Evolutionary conservation across 35 echinoderm and acorn worm genomes (phyloP), one percentile per base, ranked within the genome.

Genomic region (Patiria miniata): DNA sequence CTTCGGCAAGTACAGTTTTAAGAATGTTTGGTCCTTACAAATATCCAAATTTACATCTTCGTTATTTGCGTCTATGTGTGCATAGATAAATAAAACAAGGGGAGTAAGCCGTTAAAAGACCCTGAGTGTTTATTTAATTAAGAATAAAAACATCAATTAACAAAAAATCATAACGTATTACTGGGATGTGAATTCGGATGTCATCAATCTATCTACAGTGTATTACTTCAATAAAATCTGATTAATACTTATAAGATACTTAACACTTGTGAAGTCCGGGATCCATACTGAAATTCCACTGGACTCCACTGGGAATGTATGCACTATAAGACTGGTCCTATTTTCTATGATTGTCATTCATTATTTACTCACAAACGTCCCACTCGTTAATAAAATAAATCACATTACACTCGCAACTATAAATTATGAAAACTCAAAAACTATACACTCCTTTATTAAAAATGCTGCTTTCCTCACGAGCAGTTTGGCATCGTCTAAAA

Each of bases 351-450:
- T 73, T 73, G 65, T 36, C 26, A 73, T 8, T 73, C 65, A 73
- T 73, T 9, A 32, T 69, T 73, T 32, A 14, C 26, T 36, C 14
- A 73, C 65, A 73, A 26, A 30, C 65, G 23, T 73, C 34, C 65
- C 7, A 73, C 34, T 22, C 10, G 14, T 73, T 73, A 9, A 73
- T 73, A 26, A 73, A 73, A 73, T 73, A 32, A 73, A 73, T 73
- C 65, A 73, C 65, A 73, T 73, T 73, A 73, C 65, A 73, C 65
- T 73, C 34, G 26, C 65, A 15, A 47, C 65, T 73, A 73, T 73
- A 73, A 73, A 73, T 73, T 73, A 73, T 73, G 65, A 73, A 73
- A 73, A 73, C 65, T 32, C 21, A 73, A 60, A 32, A 73, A 73
- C 34, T 32, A 26, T 73, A 73, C 34, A 73, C 65, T 32, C 26